A percentile compares a stretch with the other conserved stretches of the same genome.
These are phyloP conservation scores for Drosophila niveifrons DNA, from an alignment of 2,888 invertebrate genomes.

Conservation along the genomic window DNA sequence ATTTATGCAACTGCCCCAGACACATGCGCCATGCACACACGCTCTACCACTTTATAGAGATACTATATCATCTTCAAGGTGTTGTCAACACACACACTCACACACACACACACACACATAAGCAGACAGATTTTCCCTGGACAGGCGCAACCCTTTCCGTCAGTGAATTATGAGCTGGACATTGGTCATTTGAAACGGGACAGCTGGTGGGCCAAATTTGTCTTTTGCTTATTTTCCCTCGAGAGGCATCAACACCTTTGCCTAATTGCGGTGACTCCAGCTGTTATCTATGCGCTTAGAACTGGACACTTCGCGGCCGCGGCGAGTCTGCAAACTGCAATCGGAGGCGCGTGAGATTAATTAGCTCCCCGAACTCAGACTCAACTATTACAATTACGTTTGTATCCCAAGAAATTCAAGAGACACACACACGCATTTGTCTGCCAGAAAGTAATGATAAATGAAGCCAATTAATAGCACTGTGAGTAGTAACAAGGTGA, in stretches of 20 bases:
- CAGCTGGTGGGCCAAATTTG: constrained; percentile 50
- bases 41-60: not conserved
- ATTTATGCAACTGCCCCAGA: constrained; percentile 59
- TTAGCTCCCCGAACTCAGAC: constrained; percentile 41
- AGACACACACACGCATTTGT: constrained; percentile 40
- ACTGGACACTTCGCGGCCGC: constrained; percentile 54
- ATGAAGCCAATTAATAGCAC: constrained; percentile 68
- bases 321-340: constrained; percentile 54
- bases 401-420: constrained; percentile 14
- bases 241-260: constrained; percentile 2
- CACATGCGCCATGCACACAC: constrained; percentile 8
- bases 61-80: constrained; percentile 49
- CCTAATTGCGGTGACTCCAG: constrained; percentile 52
- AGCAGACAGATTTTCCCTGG: constrained; percentile 21
- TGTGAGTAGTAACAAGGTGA: constrained; percentile 13
- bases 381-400: constrained; percentile 59
- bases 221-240: not conserved
- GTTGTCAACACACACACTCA: constrained; percentile 44
- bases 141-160: constrained; percentile 34
- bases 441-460: constrained; percentile 53
- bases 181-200: constrained; percentile 63
- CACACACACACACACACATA: constrained; percentile 15
- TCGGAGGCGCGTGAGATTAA: constrained; percentile 77
- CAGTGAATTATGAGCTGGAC: constrained; percentile 72
- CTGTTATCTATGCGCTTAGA: constrained; percentile 65